Base-by-base conservation (phyloP, 2,888 invertebrate genomes). In the Hirtodrosophila alboralis region DNA sequence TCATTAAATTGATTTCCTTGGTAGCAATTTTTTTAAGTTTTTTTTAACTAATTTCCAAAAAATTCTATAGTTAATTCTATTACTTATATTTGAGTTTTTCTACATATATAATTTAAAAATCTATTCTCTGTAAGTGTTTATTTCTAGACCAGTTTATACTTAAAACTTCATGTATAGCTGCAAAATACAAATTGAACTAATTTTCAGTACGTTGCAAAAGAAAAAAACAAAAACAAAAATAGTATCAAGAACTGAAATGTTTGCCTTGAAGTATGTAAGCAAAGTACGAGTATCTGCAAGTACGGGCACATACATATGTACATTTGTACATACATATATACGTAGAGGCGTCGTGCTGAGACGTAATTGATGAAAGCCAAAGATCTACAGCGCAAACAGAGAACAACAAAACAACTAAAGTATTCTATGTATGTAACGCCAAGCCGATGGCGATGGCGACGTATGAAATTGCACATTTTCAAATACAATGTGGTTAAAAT, bases 381-480 rank as follows among this genome's bases (percentile, higher is more conserved):
- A 75, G 80, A 79, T 80, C 77, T 63, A 53, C 48, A 75, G 28
- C 21, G 37, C 61, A 51, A 61, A 67, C 40, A 44, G 36, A 23
- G 18, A 34, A 27, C n/a, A 34, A 23, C 1, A 23, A 53, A 23
- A 28, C 18, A 59, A 54, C 54, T 51, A 56, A 64, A 64, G 34
- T 31, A 54, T 59, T 66, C 62, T 53, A 67, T 56, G 64, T 53
- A 67, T 56, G 64, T 59, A 68, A 60, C 37, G 59, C 44, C n/a
- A n/a, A 53, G 27, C 10, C 40, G 41, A 37, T 49, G 61, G 41
- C 40, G 41, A 37, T 49, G 61, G 41, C 70, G 62, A 48, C 61
- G 63, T 85, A 75, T 83, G 52, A 81, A 84, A 83, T 86, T 86
- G 84, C 86, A 83, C 83, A 84, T 84, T 84, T n/a, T 85, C 66